Conservation (phyloP, 2,888 invertebrate species). For the Diadegma fenestrale region DNA sequence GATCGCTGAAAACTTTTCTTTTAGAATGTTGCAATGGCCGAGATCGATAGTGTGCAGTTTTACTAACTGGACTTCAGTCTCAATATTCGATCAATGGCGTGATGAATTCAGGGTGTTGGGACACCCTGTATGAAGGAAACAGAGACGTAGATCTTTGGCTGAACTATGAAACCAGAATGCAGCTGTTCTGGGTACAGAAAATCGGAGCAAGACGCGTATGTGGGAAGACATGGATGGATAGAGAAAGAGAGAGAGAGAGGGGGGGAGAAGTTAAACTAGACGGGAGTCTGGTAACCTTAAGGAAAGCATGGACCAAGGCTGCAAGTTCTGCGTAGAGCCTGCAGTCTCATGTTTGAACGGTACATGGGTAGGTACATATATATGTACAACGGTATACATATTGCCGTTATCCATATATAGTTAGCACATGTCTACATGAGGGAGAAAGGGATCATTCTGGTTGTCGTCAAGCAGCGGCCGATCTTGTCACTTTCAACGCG, state of each 20-base stretch:
- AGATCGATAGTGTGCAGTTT: neutral
- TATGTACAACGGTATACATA: slow-evolving; percentile 28
- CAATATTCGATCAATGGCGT: no score
- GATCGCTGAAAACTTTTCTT: no score
- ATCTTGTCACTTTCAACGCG: slow-evolving; percentile 61
- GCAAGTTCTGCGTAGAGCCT: slow-evolving; percentile 37
- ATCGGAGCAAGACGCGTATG: neutral
- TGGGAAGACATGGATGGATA: neutral
- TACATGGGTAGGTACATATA: neutral
- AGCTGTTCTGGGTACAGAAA: slow-evolving; percentile 42
- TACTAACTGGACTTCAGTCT: no score
- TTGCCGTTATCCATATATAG: slow-evolving; percentile 15
- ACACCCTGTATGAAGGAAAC: no score
- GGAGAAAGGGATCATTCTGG: slow-evolving; percentile 24
- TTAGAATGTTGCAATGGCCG: no score
- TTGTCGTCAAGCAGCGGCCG: slow-evolving; percentile 49
- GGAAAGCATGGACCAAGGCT: slow-evolving; percentile 37
- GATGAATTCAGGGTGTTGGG: no score
- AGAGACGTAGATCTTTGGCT: slow-evolving; percentile 27
- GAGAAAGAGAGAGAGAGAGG: neutral
- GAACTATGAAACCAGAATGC: slow-evolving; percentile 39
- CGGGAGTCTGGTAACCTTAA: slow-evolving; percentile 39
- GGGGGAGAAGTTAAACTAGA: slow-evolving; percentile 39
- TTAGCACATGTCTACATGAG: slow-evolving; percentile 5
- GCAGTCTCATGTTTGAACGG: slow-evolving; percentile 40